phyloP scores from a whole-genome alignment of 2,888 invertebrate genomes.

The Pterostichus madidus region DNA sequence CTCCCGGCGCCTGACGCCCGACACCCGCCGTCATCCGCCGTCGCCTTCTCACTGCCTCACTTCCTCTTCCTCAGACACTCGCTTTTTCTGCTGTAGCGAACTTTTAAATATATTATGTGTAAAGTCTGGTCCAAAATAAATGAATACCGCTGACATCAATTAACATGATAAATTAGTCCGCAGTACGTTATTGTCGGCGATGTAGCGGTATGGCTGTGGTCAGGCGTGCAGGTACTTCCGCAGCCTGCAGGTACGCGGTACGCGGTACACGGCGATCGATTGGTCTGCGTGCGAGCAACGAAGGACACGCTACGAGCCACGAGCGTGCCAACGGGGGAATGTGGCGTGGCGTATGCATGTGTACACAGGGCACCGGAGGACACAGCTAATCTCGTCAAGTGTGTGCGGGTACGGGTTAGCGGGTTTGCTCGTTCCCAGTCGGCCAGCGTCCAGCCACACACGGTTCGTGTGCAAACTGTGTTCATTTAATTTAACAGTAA shows the following conservation, averaged over 20 bases:
- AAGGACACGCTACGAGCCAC: not conserved
- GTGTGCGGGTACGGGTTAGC: slow-evolving; percentile 31
- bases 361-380: slow-evolving; percentile 28
- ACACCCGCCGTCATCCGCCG: slow-evolving; percentile 1
- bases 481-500: slow-evolving; percentile 70
- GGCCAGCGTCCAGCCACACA: slow-evolving; percentile 53
- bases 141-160: slow-evolving; percentile 66
- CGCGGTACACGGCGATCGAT: slow-evolving; percentile 10
- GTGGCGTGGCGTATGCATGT: not conserved
- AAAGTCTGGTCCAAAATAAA: slow-evolving; percentile 63
- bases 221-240: slow-evolving; percentile 3
- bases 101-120: slow-evolving; percentile 66
- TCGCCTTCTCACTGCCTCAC: slow-evolving; percentile 20
- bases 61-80: slow-evolving; percentile 43
- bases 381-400: slow-evolving; percentile 52
- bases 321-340: not conserved
- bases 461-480: slow-evolving; percentile 69
- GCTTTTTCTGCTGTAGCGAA: slow-evolving; percentile 56
- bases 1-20: slow-evolving; percentile 51
- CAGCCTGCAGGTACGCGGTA: not conserved
- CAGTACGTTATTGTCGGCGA: slow-evolving; percentile 31
- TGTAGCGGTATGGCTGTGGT: slow-evolving; percentile 7
- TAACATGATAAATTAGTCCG: slow-evolving; percentile 64
- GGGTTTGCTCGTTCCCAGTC: slow-evolving; percentile 50
- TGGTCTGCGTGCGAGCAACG: slow-evolving; percentile 11